A percentile compares a stretch with the other conserved stretches of the same genome.
Conservation (phyloP, 2,888 invertebrate genomes). For the Sicus ferrugineus region DNA sequence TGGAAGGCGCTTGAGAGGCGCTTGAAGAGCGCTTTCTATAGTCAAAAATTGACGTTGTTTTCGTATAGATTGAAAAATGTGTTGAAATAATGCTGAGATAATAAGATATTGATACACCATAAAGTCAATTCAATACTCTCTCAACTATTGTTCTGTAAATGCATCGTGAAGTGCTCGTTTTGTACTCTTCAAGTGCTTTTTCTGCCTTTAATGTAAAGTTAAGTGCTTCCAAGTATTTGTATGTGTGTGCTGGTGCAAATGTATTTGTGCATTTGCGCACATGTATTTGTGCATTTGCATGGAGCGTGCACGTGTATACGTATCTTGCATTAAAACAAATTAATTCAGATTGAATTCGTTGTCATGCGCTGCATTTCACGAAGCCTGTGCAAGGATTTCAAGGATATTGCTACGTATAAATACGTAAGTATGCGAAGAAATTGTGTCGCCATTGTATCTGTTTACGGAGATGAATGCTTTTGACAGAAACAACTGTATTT, state of each 20-base stretch:
- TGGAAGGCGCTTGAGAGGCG: no score
- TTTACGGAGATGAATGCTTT: no score
- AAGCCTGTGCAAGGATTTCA: neutral
- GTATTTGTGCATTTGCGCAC: no score
- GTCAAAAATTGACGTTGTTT: no score
- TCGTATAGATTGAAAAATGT: no score
- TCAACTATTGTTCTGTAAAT: no score
- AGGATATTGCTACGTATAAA: conserved; percentile 1
- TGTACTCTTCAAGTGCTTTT: neutral
- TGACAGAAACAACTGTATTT: no score
- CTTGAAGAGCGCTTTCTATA: neutral
- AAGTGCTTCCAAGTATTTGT: neutral
- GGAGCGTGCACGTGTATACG: neutral
- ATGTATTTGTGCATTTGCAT: neutral
- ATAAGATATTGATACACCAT: no score
- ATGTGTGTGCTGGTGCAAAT: neutral
- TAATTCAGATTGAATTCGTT: conserved; percentile 20
- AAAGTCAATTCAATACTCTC: no score
- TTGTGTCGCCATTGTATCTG: no score
- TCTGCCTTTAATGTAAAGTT: neutral
- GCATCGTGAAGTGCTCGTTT: neutral
- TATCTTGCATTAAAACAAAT: conserved; percentile 8
- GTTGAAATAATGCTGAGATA: no score
- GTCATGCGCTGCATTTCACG: neutral
- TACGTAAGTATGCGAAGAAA: neutral